These are phyloP conservation scores for Cheilosia soror DNA, from an alignment of 2,888 invertebrate genomes.

Conservation along the genomic window DNA sequence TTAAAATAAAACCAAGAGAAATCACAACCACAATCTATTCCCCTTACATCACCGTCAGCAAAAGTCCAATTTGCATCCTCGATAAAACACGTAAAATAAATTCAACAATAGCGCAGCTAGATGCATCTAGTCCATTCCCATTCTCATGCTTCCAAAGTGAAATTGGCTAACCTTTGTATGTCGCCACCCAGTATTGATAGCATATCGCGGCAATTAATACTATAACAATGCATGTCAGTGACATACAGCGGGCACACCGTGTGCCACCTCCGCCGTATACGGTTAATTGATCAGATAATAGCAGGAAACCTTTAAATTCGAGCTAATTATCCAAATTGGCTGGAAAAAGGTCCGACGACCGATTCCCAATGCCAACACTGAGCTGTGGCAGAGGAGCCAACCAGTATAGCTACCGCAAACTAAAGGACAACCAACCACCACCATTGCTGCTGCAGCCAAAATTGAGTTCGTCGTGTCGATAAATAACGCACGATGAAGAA, in stretches of 20 bases:
- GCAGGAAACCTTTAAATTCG: slow-evolving; percentile 63
- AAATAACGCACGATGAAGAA: slow-evolving; percentile 65
- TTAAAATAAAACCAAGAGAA: too few species aligned
- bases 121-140: neutral
- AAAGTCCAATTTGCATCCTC: too few species aligned
- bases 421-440: slow-evolving; percentile 42
- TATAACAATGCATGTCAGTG: slow-evolving; percentile 46
- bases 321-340: slow-evolving; percentile 73
- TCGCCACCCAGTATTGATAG: slow-evolving; percentile 5
- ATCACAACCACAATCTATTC: too few species aligned
- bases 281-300: slow-evolving; percentile 71
- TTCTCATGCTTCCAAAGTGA: slow-evolving; percentile 27
- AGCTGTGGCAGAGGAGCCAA: slow-evolving; percentile 12
- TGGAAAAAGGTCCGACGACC: slow-evolving; percentile 32
- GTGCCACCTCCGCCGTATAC: slow-evolving; percentile 43
- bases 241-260: slow-evolving; percentile 16
- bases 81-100: too few species aligned
- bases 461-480: slow-evolving; percentile 66
- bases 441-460: slow-evolving; percentile 23
- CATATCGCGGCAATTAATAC: slow-evolving; percentile 59
- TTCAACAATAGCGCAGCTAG: too few species aligned
- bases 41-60: too few species aligned
- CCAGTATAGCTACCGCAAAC: slow-evolving; percentile 13
- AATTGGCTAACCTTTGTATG: slow-evolving; percentile 20
- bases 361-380: slow-evolving; percentile 6